A percentile compares a stretch with the other conserved stretches of the same genome.
These are phyloP conservation scores for Hemibagrus wyckioides DNA, from an alignment of 2,113 vertebrate genomes.

Conservation along the genomic window DNA sequence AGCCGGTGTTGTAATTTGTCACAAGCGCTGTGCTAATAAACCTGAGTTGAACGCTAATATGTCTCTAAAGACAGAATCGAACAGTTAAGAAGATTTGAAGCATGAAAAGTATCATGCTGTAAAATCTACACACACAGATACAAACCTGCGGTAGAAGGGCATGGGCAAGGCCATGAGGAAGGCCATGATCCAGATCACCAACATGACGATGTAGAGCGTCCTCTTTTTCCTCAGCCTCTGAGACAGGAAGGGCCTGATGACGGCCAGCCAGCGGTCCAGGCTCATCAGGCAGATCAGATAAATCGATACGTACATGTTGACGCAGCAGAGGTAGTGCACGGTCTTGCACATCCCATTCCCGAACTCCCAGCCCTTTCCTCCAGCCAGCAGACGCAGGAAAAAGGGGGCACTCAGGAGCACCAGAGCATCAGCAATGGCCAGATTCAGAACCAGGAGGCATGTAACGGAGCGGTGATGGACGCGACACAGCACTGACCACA, in stretches of 20 bases:
- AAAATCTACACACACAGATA: background rate
- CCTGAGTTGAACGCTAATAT: background rate
- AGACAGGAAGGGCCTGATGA: conserved; percentile 79
- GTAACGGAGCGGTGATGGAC: conserved; percentile 79
- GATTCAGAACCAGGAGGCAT: conserved; percentile 81
- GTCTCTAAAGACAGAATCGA: background rate
- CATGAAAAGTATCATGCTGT: background rate
- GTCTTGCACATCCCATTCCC: conserved; percentile 77
- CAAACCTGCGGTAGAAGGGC: conserved; percentile 79
- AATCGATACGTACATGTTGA: conserved; percentile 90
- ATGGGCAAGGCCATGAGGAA: conserved; percentile 80
- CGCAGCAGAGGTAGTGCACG: conserved; percentile 80
- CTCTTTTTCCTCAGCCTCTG: conserved; percentile 78
- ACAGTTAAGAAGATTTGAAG: background rate
- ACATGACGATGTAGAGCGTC: conserved; percentile 69
- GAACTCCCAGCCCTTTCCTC: conserved; percentile 76
- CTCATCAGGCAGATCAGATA: conserved; percentile 88
- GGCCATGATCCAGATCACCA: conserved; percentile 76
- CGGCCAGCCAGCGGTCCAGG: conserved; percentile 84
- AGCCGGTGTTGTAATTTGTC: background rate
- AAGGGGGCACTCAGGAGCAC: conserved; percentile 83
- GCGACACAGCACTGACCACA: conserved; percentile 81
- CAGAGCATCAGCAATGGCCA: conserved; percentile 78
- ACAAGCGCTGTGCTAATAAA: background rate
- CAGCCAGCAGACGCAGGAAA: conserved; percentile 75